These are phyloP conservation scores for Pseudocheirus occidentalis DNA, from an alignment of 2,797 vertebrate genomes.

Conservation along the genomic window DNA sequence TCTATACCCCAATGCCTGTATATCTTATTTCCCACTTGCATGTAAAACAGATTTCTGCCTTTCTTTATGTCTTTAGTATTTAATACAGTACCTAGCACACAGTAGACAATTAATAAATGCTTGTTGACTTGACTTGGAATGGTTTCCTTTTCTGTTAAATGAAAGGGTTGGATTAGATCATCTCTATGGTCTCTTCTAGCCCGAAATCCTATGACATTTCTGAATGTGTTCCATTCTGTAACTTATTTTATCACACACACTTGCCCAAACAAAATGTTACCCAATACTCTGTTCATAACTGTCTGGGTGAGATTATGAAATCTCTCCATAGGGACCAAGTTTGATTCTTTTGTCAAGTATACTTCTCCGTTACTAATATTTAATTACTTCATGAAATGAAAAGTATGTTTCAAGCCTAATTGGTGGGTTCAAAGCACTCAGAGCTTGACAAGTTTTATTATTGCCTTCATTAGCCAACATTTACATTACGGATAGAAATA, in stretches of 20 bases:
- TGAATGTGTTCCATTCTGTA: not conserved
- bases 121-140: not conserved
- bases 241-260: not conserved
- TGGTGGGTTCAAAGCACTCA: not conserved
- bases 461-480: not conserved
- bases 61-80: not conserved
- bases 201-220: not conserved
- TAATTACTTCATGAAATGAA: not conserved
- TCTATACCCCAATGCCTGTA: no score
- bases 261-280: not conserved
- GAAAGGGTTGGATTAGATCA: not conserved
- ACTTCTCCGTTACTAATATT: conserved; percentile 36
- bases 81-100: not conserved
- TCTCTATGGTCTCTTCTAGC: no score
- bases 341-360: not conserved
- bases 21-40: no score
- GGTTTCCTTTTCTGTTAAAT: not conserved
- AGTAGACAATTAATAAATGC: not conserved
- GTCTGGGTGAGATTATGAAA: not conserved
- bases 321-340: not conserved
- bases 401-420: not conserved
- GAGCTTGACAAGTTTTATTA: not conserved
- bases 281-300: not conserved
- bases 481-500: not conserved
- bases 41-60: no score